A percentile compares a stretch with the other conserved stretches of the same genome.
phyloP scores from a whole-genome alignment of 2,888 invertebrate genomes.

The Scaptomyza parva region DNA sequence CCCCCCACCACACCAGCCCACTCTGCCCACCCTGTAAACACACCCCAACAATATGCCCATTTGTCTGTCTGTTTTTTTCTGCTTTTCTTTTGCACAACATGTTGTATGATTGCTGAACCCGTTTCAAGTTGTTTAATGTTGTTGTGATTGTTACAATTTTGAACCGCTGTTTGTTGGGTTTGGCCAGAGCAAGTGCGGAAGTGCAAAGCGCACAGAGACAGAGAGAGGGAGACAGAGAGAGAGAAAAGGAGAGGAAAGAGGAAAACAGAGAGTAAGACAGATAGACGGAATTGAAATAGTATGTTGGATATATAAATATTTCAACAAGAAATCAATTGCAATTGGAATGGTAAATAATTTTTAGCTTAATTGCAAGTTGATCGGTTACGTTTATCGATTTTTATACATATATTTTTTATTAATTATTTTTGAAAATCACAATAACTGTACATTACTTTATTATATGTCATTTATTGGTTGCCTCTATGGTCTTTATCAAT shows the following conservation, averaged over 20 bases:
- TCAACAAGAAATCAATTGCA: slow-evolving; percentile 42
- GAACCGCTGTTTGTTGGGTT: slow-evolving; percentile 43
- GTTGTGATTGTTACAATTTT: slow-evolving; percentile 76
- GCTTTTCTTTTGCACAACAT: slow-evolving; percentile 72
- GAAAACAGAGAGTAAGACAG: slow-evolving; percentile 1
- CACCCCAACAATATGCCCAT: slow-evolving; percentile 23
- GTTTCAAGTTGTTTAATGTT: slow-evolving; percentile 65
- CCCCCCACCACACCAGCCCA: slow-evolving; percentile 25
- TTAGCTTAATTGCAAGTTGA: slow-evolving; percentile 60
- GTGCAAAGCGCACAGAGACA: slow-evolving; percentile 49
- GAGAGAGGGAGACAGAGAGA: slow-evolving; percentile 8
- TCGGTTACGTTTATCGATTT: slow-evolving; percentile 47
- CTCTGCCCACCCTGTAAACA: slow-evolving; percentile 2
- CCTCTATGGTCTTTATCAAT: slow-evolving; percentile 30
- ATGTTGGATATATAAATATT: slow-evolving; percentile 49
- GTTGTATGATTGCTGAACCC: slow-evolving; percentile 79
- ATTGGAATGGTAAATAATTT: slow-evolving; percentile 73
- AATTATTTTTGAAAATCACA: slow-evolving; percentile 28
- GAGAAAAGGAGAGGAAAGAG: not conserved
- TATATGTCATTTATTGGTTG: slow-evolving; percentile 17
- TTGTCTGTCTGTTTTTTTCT: slow-evolving; percentile 42
- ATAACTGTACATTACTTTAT: slow-evolving; percentile 37
- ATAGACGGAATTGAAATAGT: slow-evolving; percentile 39
- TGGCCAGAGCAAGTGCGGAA: slow-evolving; percentile 75
- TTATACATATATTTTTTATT: slow-evolving; percentile 27